These are phyloP conservation scores for Eupelmus urozonus DNA, from an alignment of 2,888 invertebrate species.

Conservation along the genomic window DNA sequence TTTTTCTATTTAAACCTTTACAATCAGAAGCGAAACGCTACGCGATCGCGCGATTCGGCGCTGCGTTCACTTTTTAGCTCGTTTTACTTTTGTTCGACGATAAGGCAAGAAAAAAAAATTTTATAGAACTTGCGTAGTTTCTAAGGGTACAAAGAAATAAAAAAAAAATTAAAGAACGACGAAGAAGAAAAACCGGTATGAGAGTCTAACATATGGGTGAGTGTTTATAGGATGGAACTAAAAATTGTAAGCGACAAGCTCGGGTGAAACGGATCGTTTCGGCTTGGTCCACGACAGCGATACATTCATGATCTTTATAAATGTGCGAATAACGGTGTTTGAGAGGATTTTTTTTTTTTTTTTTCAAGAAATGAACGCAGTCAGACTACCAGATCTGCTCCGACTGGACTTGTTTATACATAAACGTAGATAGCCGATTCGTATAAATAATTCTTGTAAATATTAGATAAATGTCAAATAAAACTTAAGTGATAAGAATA, in stretches of 20 bases:
- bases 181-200: slow-evolving; percentile 25
- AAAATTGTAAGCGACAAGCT: slow-evolving; percentile 22
- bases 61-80: slow-evolving; percentile 48
- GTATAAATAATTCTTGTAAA: slow-evolving; percentile 71
- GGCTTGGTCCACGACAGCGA: not conserved
- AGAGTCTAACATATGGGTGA: slow-evolving; percentile 17
- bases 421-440: slow-evolving; percentile 60
- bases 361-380: no score
- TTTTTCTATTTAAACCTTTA: slow-evolving; percentile 41
- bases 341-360: slow-evolving; percentile 18
- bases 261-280: slow-evolving; percentile 18
- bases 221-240: slow-evolving; percentile 6
- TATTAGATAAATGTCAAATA: slow-evolving; percentile 75
- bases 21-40: slow-evolving; percentile 16
- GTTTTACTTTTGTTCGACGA: slow-evolving; percentile 11
- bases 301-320: slow-evolving; percentile 41
- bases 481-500: slow-evolving; percentile 63
- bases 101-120: slow-evolving; percentile 26
- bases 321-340: slow-evolving; percentile 44
- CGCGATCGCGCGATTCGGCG: not conserved
- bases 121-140: slow-evolving; percentile 36
- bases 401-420: slow-evolving; percentile 59
- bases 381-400: slow-evolving; percentile 59
- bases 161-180: slow-evolving; percentile 10
- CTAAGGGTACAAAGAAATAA: slow-evolving; percentile 32